These are phyloP conservation scores for Paraplagusia blochii DNA, from an alignment of 2,113 vertebrate species.

Conservation along the genomic window DNA sequence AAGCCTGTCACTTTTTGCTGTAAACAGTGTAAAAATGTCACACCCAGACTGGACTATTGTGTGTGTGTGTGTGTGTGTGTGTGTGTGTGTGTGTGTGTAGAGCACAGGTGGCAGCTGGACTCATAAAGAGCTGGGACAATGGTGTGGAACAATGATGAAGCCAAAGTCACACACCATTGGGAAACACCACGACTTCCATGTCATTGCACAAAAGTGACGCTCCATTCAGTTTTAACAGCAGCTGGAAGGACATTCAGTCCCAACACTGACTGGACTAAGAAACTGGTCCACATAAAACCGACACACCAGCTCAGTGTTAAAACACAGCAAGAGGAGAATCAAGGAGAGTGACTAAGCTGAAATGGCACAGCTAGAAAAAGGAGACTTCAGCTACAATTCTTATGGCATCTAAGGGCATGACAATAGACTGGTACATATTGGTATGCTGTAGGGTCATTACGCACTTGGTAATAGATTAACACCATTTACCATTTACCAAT, in stretches of 20 bases:
- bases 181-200: slow-evolving; percentile 59
- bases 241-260: slow-evolving; percentile 62
- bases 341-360: background rate
- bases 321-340: slow-evolving; percentile 10
- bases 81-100: slow-evolving; percentile 50
- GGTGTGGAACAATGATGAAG: slow-evolving; percentile 73
- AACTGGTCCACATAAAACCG: slow-evolving; percentile 45
- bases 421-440: too few relatives aligned
- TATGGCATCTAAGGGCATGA: too few relatives aligned
- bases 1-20: slow-evolving; percentile 46
- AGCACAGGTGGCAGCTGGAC: slow-evolving; percentile 73
- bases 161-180: slow-evolving; percentile 67
- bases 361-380: too few relatives aligned
- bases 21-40: slow-evolving; percentile 46
- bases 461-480: too few relatives aligned
- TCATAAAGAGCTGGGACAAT: slow-evolving; percentile 71
- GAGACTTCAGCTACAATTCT: too few relatives aligned
- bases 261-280: slow-evolving; percentile 56
- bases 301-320: slow-evolving; percentile 27
- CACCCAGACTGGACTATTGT: slow-evolving; percentile 53
- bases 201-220: slow-evolving; percentile 67
- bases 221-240: slow-evolving; percentile 69
- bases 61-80: slow-evolving; percentile 63
- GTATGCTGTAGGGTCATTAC: too few relatives aligned
- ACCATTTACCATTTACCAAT: too few relatives aligned